Base-by-base conservation (phyloP, 2,888 invertebrate species). In the Mythimna lalbum region DNA sequence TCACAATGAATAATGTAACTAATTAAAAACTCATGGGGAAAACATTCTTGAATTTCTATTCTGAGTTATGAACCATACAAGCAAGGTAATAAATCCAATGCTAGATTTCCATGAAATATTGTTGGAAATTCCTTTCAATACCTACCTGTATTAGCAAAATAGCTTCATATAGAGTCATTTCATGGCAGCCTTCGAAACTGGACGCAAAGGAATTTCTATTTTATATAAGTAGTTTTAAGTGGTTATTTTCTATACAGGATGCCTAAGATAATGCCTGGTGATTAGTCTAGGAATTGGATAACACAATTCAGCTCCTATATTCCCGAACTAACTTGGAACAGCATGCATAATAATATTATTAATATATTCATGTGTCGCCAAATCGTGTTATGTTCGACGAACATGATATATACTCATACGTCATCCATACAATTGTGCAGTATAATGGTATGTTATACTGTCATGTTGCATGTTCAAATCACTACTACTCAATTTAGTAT, bases 401-500 rank as follows among this genome's bases (percentile, higher is more conserved):
- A 72, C 50, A 50, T 47, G 55, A 49, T 59, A 47, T 36, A 36
- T 50, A 14, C 12, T n/a, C 14, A 53, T 65, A 52, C 21, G 31
- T 56, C 23, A 36, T 5, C 19, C 39, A n/a, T 56, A 33, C 43
- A 33, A 65, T 17, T 74, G 57, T 57, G 47, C 49, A 49, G 33
- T 43, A 59, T 53, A 59, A 63, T 52, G 43, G 57, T 23, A 61
- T 68, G 33, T 52, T 43, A 36, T n/a, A 50, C 17, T 39, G 23
- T 19, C 17, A 43, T 64, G 55, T 68, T 72, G 55, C 73, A 72
- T 63, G 66, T 61, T 76, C 4, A 60, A 63, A 79, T 81, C 57
- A 78, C 62, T 52, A 73, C 36, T 43, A 17, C 63, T 64, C 63
- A 65, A 79, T 82, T 68, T 79, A 55, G 65, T 75, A 79, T 80